A percentile compares a stretch with the other conserved stretches of the same genome.
Conservation (phyloP, 1,140 invertebrate genomes). For the Periplaneta americana region DNA sequence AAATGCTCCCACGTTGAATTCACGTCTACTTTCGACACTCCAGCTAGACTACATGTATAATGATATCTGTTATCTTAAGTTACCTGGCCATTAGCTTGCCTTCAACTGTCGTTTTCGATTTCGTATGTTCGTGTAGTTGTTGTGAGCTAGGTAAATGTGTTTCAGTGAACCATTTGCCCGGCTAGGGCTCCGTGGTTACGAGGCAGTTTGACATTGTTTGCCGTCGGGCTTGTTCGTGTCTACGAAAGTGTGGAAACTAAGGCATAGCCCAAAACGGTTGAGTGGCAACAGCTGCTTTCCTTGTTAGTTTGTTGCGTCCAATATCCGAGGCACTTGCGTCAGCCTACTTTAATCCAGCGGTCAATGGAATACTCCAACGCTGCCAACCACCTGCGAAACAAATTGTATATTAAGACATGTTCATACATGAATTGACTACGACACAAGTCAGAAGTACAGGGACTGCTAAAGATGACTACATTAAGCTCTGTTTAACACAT, state of each 20-base stretch:
- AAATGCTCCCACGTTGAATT: not conserved
- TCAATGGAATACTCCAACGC: slow-evolving; percentile 93
- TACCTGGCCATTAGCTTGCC: not conserved
- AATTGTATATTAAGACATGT: slow-evolving; percentile 22
- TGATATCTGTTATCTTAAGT: not conserved
- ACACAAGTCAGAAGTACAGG: not conserved
- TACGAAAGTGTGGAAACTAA: not conserved
- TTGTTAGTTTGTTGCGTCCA: not conserved
- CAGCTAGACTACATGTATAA: not conserved
- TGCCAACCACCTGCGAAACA: slow-evolving; percentile 80
- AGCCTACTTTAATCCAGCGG: slow-evolving; percentile 90
- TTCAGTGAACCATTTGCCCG: not conserved
- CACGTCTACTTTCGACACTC: not conserved
- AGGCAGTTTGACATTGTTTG: not conserved
- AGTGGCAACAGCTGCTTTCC: not conserved
- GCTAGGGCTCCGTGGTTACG: no score
- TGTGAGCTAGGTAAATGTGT: not conserved
- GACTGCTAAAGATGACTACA: not conserved
- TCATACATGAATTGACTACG: not conserved
- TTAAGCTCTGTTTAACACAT: not conserved
- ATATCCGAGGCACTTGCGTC: slow-evolving; percentile 33
- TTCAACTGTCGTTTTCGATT: not conserved
- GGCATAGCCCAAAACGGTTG: not conserved
- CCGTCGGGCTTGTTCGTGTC: not conserved
- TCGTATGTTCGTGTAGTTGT: not conserved